These are phyloP conservation scores for Scomberomorus guttatus DNA, from an alignment of 2,797 vertebrate species.

Conservation along the genomic window DNA sequence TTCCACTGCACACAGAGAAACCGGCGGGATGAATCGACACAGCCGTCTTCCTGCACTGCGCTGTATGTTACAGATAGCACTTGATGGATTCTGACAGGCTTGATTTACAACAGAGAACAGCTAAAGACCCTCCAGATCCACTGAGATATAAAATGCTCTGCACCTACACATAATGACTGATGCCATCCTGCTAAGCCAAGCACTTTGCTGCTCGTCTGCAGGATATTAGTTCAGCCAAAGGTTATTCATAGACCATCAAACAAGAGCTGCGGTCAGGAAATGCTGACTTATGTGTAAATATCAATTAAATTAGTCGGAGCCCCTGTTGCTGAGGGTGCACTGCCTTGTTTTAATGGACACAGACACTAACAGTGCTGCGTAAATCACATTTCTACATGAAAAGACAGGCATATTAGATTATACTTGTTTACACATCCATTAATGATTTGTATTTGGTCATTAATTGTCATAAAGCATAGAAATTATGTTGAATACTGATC, in stretches of 20 bases:
- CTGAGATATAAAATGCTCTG: constrained; percentile 60
- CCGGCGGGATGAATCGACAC: constrained; percentile 14
- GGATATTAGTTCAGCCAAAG: constrained; percentile 71
- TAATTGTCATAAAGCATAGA: constrained; percentile 43
- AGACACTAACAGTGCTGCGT: constrained; percentile 54
- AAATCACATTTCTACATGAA: constrained; percentile 74
- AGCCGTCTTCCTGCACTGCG: constrained; percentile 48
- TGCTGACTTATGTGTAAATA: constrained; percentile 84
- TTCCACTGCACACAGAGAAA: constrained; percentile 5
- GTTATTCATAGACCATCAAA: constrained; percentile 77
- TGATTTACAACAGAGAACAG: constrained; percentile 50
- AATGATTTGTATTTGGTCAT: constrained; percentile 36
- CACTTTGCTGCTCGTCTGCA: constrained; percentile 80
- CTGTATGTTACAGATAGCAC: constrained; percentile 32
- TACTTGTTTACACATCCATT: constrained; percentile 57
- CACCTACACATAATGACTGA: constrained; percentile 65
- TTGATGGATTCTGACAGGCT: constrained; percentile 61
- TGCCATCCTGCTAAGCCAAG: constrained; percentile 78
- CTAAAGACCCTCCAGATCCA: constrained; percentile 67
- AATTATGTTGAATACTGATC: not conserved
- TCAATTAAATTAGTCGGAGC: constrained; percentile 79
- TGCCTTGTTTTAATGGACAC: constrained; percentile 69
- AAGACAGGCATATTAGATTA: constrained; percentile 67
- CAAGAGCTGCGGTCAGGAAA: constrained; percentile 73
- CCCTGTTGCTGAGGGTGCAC: constrained; percentile 77